Percentiles rank a stretch among this genome's conserved stretches.
These are phyloP conservation scores for Theretra japonica DNA, from an alignment of 2,888 invertebrate genomes.

Conservation along the genomic window DNA sequence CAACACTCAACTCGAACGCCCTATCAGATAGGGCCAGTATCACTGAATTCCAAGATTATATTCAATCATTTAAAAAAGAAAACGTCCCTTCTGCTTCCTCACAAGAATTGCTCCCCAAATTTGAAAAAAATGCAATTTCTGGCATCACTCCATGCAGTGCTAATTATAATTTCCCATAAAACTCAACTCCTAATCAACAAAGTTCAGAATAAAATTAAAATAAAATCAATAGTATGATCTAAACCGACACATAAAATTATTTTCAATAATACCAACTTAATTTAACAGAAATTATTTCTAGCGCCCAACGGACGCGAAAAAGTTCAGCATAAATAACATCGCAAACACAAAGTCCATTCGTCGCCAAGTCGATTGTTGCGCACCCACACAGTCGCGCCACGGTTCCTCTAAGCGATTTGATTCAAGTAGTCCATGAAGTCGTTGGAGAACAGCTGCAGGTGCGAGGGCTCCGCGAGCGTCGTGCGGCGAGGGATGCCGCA, in stretches of 20 bases:
- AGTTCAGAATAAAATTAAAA: conserved; percentile 83
- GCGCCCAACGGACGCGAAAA: conserved; percentile 57
- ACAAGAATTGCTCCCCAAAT: conserved; percentile 65
- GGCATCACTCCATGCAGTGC: conserved; percentile 67
- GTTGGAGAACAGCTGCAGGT: conserved; percentile 86
- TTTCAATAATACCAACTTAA: conserved; percentile 84
- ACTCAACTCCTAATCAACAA: conserved; percentile 82
- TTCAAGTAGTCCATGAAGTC: conserved; percentile 86
- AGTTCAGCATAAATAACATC: conserved; percentile 52
- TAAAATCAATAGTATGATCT: conserved; percentile 82
- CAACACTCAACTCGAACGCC: conserved; percentile 77
- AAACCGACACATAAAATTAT: conserved; percentile 83
- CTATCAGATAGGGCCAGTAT: conserved; percentile 80
- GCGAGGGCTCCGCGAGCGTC: conserved; percentile 62
- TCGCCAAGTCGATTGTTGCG: conserved; percentile 53
- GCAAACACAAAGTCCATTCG: conserved; percentile 57
- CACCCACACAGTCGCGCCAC: conserved; percentile 45
- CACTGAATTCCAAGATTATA: conserved; percentile 76
- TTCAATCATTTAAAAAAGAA: conserved; percentile 71
- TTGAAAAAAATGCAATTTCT: conserved; percentile 81
- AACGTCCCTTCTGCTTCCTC: conserved; percentile 66
- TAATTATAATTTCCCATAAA: conserved; percentile 74
- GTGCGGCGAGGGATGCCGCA: conserved; percentile 63
- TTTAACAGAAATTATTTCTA: conserved; percentile 81
- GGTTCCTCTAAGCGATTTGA: conserved; percentile 80